These are phyloP conservation scores for Achroia grisella DNA, from an alignment of 1,140 invertebrate species.

Conservation along the genomic window DNA sequence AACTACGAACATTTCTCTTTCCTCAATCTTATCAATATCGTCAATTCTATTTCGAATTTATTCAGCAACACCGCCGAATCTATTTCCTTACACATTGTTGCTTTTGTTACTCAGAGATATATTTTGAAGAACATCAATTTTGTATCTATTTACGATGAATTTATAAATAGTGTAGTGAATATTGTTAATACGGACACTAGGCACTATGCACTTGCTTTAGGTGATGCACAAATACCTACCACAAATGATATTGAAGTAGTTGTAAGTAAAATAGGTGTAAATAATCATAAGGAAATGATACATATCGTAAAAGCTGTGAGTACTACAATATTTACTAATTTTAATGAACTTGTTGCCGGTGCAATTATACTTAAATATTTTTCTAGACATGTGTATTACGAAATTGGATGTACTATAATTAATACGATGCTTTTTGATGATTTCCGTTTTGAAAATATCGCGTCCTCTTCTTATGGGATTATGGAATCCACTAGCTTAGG, in stretches of 20 bases:
- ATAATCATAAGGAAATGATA: slow-evolving; percentile 59
- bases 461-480: slow-evolving; percentile 70
- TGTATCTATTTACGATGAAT: slow-evolving; percentile 61
- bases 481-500: slow-evolving; percentile 67
- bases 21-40: slow-evolving; percentile 25
- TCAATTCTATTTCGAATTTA: slow-evolving; percentile 64
- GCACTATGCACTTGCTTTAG: slow-evolving; percentile 65
- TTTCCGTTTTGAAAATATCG: slow-evolving; percentile 62
- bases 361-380: slow-evolving; percentile 71
- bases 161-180: slow-evolving; percentile 26
- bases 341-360: slow-evolving; percentile 63
- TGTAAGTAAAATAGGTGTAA: slow-evolving; percentile 52
- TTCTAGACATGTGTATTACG: slow-evolving; percentile 69
- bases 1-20: slow-evolving; percentile 26
- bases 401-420: slow-evolving; percentile 53
- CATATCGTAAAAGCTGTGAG: slow-evolving; percentile 71
- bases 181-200: slow-evolving; percentile 38
- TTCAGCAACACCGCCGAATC: slow-evolving; percentile 18
- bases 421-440: slow-evolving; percentile 63
- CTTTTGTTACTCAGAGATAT: slow-evolving; percentile 47
- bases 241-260: slow-evolving; percentile 34
- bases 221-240: slow-evolving; percentile 51
- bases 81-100: slow-evolving; percentile 36
- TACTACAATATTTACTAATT: slow-evolving; percentile 70
- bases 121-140: slow-evolving; percentile 44